These are phyloP conservation scores for Centropus bengalensis DNA, from an alignment of 2,113 vertebrate species.

Conservation along the genomic window DNA sequence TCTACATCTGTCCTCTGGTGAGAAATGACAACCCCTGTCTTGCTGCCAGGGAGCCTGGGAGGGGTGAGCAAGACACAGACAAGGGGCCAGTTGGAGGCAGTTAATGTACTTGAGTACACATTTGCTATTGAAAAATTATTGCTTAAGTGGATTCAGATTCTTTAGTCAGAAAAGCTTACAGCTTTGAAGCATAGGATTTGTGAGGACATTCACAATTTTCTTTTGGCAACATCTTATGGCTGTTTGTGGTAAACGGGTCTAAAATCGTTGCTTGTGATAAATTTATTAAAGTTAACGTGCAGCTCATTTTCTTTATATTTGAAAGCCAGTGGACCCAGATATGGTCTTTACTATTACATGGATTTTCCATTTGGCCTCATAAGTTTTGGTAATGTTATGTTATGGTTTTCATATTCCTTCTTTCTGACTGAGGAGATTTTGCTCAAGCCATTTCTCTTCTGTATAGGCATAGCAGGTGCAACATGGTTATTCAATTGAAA, in stretches of 20 bases:
- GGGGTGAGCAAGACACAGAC: accelerated
- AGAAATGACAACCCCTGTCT: not conserved
- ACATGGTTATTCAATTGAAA: slow-evolving; percentile 42
- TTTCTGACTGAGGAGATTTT: not conserved
- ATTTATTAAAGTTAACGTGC: not conserved
- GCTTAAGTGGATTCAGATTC: not conserved
- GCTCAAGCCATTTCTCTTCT: not conserved
- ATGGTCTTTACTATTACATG: not conserved
- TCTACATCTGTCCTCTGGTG: not conserved
- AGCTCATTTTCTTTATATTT: not conserved
- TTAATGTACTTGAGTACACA: not conserved
- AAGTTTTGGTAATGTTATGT: not conserved
- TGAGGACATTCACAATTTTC: not conserved
- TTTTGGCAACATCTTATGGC: not conserved
- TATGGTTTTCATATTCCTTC: not conserved
- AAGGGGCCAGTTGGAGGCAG: not conserved
- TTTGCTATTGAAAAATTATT: not conserved
- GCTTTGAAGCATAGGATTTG: not conserved
- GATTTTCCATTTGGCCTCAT: not conserved
- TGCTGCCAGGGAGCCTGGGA: too few species aligned
- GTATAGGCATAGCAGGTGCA: slow-evolving; percentile 7
- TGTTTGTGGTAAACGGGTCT: not conserved
- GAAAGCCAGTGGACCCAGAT: not conserved
- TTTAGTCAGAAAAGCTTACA: not conserved
- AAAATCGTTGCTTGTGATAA: not conserved